Evolutionary conservation across 2,797 vertebrate genomes (phyloP).

Genomic region (Coranthus polyacanthus): DNA sequence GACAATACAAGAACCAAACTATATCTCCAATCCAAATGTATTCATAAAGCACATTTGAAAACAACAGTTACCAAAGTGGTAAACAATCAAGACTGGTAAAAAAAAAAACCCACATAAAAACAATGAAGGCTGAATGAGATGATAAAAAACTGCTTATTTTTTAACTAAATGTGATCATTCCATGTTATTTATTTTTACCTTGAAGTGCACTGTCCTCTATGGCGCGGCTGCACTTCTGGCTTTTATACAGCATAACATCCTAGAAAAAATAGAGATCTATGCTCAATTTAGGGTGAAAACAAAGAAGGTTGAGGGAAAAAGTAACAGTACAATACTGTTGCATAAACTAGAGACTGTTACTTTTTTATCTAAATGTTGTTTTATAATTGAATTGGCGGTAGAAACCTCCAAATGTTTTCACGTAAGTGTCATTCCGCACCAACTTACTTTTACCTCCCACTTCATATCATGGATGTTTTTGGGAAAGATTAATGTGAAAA

Average conservation of each 20-base stretch:
- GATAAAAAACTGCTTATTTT: background rate
- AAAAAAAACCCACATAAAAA: no score
- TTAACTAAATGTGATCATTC: background rate
- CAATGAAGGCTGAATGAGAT: no score
- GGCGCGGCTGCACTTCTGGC: slow-evolving; percentile 57
- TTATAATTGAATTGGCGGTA: no score
- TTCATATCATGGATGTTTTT: no score
- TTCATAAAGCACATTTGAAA: no score
- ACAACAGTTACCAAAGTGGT: no score
- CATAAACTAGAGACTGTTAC: background rate
- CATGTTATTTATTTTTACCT: slow-evolving; percentile 53
- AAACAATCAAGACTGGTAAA: no score
- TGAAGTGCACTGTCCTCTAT: slow-evolving; percentile 63
- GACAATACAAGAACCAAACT: slow-evolving; percentile 17
- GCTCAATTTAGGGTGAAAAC: background rate
- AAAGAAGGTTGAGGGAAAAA: background rate
- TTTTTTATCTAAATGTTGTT: no score
- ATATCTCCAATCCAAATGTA: background rate
- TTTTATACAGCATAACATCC: slow-evolving; percentile 76
- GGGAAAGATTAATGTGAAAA: no score
- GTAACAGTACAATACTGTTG: background rate
- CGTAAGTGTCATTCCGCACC: no score
- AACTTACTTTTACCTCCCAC: no score
- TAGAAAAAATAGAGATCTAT: slow-evolving; percentile 23
- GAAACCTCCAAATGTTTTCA: no score